phyloP scores from a whole-genome alignment of 2,113 vertebrate species.

The Chlorodrepanis virens region DNA sequence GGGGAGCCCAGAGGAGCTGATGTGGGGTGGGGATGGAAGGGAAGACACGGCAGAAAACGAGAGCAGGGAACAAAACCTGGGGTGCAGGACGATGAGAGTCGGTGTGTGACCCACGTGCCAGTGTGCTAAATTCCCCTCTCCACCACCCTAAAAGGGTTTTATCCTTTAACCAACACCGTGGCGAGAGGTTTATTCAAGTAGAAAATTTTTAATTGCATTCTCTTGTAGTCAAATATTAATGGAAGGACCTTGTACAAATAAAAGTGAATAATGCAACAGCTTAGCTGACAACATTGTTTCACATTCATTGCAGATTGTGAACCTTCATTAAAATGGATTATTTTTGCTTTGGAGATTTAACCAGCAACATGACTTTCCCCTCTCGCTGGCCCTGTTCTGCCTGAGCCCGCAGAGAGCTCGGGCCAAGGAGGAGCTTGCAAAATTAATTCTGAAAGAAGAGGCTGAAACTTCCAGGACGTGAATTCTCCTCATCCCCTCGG shows the following conservation, averaged over 20 bases:
- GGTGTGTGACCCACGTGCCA: neutral
- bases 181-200: slow-evolving; percentile 64
- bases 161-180: slow-evolving; percentile 59
- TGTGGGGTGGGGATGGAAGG: neutral
- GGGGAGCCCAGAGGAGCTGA: neutral
- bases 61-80: neutral
- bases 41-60: rapidly evolving
- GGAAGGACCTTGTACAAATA: slow-evolving; percentile 71
- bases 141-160: slow-evolving; percentile 30
- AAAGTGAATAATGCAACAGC: slow-evolving; percentile 73
- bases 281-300: slow-evolving; percentile 72
- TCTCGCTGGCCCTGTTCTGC: slow-evolving; percentile 48
- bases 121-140: slow-evolving; percentile 10
- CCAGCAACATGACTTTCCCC: slow-evolving; percentile 60
- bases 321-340: slow-evolving; percentile 72
- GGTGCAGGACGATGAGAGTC: neutral
- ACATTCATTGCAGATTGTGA: slow-evolving; percentile 71
- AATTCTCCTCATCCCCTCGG: neutral
- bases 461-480: slow-evolving; percentile 32
- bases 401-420: neutral
- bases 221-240: slow-evolving; percentile 74
- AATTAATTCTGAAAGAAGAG: slow-evolving; percentile 35
- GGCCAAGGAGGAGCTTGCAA: slow-evolving; percentile 54
- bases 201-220: slow-evolving; percentile 72
- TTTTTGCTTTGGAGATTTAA: slow-evolving; percentile 70